Conservation (phyloP, 2,797 vertebrate genomes). For the Dallia pectoralis region DNA sequence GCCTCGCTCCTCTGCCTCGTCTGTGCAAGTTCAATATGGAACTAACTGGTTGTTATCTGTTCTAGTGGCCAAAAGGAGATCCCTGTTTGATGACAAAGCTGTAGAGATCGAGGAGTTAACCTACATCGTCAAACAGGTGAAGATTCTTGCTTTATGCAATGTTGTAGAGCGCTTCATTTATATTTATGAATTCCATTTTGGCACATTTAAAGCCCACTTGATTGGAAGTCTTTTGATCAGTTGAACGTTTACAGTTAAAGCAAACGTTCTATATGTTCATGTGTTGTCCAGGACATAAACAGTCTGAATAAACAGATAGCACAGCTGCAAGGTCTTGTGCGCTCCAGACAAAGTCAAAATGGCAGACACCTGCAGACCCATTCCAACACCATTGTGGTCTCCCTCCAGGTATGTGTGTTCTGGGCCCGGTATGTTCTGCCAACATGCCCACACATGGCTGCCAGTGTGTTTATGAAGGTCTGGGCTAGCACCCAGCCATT, state of each 20-base stretch:
- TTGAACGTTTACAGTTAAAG: too few relatives aligned
- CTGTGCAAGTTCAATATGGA: neutral
- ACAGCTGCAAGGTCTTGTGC: constrained; percentile 77
- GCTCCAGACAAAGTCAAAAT: constrained; percentile 69
- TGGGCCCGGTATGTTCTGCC: neutral
- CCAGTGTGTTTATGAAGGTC: neutral
- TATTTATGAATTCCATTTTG: too few relatives aligned
- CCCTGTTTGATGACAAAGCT: constrained; percentile 81
- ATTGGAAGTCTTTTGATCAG: too few relatives aligned
- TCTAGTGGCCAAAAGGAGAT: constrained; percentile 81
- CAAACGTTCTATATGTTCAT: too few relatives aligned
- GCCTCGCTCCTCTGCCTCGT: too few relatives aligned
- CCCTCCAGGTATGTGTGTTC: constrained; percentile 64
- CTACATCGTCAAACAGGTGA: constrained; percentile 54
- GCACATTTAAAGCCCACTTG: too few relatives aligned
- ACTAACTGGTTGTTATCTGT: neutral
- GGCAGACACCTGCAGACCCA: constrained; percentile 79
- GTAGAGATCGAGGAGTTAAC: constrained; percentile 82
- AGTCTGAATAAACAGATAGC: constrained; percentile 83
- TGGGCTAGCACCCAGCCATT: neutral
- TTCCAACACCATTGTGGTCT: constrained; percentile 81
- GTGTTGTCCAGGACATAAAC: constrained; percentile 72
- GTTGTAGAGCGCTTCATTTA: neutral
- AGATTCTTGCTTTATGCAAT: neutral
- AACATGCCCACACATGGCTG: neutral